Conservation (phyloP, 2,113 vertebrate species). For the Oryzias celebensis region DNA sequence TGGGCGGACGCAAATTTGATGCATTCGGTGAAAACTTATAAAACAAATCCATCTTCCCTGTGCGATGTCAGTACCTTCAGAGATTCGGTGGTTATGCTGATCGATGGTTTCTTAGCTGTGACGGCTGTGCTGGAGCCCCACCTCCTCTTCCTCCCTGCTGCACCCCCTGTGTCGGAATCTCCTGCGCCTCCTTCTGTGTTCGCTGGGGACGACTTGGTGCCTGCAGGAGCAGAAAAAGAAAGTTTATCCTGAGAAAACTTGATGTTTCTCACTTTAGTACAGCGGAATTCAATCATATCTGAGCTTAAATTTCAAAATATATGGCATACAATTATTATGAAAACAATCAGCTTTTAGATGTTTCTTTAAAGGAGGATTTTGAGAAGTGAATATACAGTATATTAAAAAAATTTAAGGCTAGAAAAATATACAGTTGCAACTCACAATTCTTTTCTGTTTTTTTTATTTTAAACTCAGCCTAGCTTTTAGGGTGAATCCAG, state of each 20-base stretch:
- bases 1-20: too few relatives aligned
- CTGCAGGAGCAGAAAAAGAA: slow-evolving; percentile 34
- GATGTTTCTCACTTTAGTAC: not conserved
- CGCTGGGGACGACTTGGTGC: slow-evolving; percentile 68
- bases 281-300: slow-evolving; percentile 8
- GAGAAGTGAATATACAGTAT: too few relatives aligned
- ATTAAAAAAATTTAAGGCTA: too few relatives aligned
- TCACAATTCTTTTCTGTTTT: too few relatives aligned
- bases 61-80: slow-evolving; percentile 81
- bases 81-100: slow-evolving; percentile 92
- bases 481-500: too few relatives aligned
- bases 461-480: too few relatives aligned
- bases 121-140: slow-evolving; percentile 91
- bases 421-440: too few relatives aligned
- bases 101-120: slow-evolving; percentile 89
- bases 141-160: slow-evolving; percentile 84
- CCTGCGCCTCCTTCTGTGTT: slow-evolving; percentile 54
- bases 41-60: not conserved
- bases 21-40: not conserved
- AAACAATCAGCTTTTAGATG: too few relatives aligned
- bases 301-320: not conserved
- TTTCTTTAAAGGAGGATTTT: too few relatives aligned
- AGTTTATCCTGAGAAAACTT: not conserved
- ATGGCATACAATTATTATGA: too few relatives aligned
- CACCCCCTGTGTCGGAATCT: slow-evolving; percentile 73